Evolutionary conservation across 1,140 invertebrate genomes (phyloP), one percentile per base, ranked within the genome.

Genomic region (Papilio glaucus): DNA sequence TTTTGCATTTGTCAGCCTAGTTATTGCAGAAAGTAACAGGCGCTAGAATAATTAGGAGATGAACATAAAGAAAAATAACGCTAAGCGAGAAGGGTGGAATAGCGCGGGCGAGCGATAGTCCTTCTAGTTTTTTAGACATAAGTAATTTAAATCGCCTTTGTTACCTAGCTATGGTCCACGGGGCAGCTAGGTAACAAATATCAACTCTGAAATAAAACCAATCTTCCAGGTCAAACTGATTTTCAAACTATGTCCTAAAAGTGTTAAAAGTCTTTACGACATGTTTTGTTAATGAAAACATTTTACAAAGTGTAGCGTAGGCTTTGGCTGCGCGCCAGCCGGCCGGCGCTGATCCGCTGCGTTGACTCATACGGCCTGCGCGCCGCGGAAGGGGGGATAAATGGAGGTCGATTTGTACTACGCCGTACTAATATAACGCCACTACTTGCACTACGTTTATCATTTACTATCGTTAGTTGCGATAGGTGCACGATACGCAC

Each of bases 351-450:
- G 49, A 24, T 24, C 8, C n/a, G 5, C 24, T 18, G 49, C 49
- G 21, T 57, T 26, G 49, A 57, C 10, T 57, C 49, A 57, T 12
- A 33, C 6, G 29, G 29, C 29, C 29, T 33, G 29, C 6, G 29
- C 29, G 29, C 29, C 13, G 49, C 18, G 21, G 21, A 10, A 21
- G 21, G 15, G 42, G 42, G 42, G n/a, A 7, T 0, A 6, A 9
- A 57, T 24, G 21, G 21, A 57, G 49, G 49, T 26, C 49, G 49
- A 24, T 57, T 18, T 26, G 49, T 57, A 24, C 49, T 57, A 57
- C 49, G 49, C 24, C 49, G 49, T 24, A 57, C 18, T 53, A 33
- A 33, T 33, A 33, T 33, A 33, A 53, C 18, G 21, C 10, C 9
- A 45, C n/a, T 6, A 33, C 29, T 33, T 45, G n/a, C 42, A 13